Conservation (phyloP, 2,888 invertebrate genomes). For the Kuschelorhynchus macadamiae region DNA sequence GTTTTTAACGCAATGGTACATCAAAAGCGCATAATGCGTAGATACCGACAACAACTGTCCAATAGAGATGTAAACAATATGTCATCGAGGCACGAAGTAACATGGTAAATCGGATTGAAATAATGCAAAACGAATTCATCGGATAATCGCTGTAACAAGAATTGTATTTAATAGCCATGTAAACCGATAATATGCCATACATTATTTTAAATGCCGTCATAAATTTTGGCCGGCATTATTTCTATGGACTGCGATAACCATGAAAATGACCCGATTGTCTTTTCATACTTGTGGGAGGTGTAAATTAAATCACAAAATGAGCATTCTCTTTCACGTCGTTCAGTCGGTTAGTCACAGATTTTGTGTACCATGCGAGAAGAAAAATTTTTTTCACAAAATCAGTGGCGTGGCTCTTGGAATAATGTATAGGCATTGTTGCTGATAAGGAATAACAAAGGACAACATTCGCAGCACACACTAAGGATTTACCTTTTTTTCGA, state of each 20-base stretch:
- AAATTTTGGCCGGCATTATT: conserved; percentile 36
- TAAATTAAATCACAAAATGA: conserved; percentile 25
- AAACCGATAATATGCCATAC: conserved; percentile 32
- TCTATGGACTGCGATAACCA: conserved; percentile 38
- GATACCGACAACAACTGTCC: too few species aligned
- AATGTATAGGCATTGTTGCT: too few species aligned
- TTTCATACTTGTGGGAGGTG: conserved; percentile 33
- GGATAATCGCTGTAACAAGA: conserved; percentile 29
- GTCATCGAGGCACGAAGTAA: background rate
- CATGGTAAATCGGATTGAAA: conserved; percentile 6
- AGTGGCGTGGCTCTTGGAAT: too few species aligned
- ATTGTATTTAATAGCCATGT: conserved; percentile 26
- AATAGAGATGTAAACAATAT: too few species aligned
- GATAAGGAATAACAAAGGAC: too few species aligned
- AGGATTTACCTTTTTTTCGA: too few species aligned
- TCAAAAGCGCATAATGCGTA: too few species aligned
- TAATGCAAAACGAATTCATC: conserved; percentile 32
- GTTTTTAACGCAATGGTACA: too few species aligned
- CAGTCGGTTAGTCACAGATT: too few species aligned
- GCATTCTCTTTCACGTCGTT: conserved; percentile 11
- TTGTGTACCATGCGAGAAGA: too few species aligned
- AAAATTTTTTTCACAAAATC: too few species aligned
- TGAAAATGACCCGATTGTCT: conserved; percentile 42
- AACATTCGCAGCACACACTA: too few species aligned
- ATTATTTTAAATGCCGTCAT: conserved; percentile 37